Evolutionary conservation across 1,140 invertebrate species (phyloP).

Genomic region (Nephotettix cincticeps): DNA sequence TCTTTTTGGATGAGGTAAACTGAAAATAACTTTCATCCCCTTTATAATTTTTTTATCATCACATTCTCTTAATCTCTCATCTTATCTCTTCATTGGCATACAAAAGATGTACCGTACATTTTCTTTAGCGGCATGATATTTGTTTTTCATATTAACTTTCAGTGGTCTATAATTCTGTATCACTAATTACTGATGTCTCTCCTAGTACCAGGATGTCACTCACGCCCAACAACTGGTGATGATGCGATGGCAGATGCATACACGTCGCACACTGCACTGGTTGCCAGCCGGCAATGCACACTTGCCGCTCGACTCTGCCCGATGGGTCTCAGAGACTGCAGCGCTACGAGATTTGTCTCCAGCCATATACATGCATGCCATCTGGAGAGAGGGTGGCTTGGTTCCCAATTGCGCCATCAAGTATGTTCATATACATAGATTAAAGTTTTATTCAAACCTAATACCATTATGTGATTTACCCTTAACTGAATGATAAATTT

Average conservation of each 20-base stretch:
- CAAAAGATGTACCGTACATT: too few species aligned
- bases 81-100: too few species aligned
- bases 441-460: too few species aligned
- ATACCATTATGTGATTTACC: too few species aligned
- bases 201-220: slow-evolving; percentile 54
- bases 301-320: slow-evolving; percentile 49
- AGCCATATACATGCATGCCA: slow-evolving; percentile 66
- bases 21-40: too few species aligned
- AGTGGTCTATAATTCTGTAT: too few species aligned
- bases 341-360: slow-evolving; percentile 58
- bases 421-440: background rate
- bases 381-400: slow-evolving; percentile 60
- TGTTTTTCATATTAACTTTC: too few species aligned
- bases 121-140: too few species aligned
- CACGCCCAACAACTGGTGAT: slow-evolving; percentile 63
- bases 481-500: too few species aligned
- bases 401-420: slow-evolving; percentile 57
- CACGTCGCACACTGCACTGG: slow-evolving; percentile 54
- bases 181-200: slow-evolving; percentile 14
- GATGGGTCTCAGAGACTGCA: slow-evolving; percentile 56
- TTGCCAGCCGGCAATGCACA: slow-evolving; percentile 50
- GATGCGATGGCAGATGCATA: slow-evolving; percentile 58
- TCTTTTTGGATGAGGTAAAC: too few species aligned
- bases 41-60: too few species aligned
- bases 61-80: too few species aligned